phyloP scores from a whole-genome alignment of 2,797 vertebrate genomes.

The Harpagifer antarcticus region DNA sequence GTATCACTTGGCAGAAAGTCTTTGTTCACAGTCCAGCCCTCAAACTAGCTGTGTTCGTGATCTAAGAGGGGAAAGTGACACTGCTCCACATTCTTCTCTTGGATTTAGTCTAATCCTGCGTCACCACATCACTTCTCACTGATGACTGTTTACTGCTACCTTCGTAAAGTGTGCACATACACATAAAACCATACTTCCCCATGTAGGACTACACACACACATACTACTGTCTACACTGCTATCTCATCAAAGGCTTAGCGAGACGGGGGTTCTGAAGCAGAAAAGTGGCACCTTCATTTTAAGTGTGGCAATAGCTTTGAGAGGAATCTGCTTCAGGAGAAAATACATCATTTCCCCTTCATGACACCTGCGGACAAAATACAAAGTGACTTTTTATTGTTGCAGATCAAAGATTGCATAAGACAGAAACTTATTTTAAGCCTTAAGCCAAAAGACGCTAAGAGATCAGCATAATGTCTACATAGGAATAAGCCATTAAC shows the following conservation, averaged over 20 bases:
- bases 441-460: background rate
- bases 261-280: background rate
- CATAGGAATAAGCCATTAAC: background rate
- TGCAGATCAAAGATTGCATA: background rate
- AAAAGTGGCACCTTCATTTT: background rate
- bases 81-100: constrained; percentile 35
- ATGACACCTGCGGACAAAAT: constrained; percentile 28
- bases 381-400: background rate
- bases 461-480: background rate
- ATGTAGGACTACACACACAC: background rate
- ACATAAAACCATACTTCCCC: background rate
- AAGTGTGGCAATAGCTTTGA: background rate
- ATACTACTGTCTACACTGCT: constrained; percentile 10
- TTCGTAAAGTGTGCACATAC: constrained; percentile 12
- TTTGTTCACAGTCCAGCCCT: background rate
- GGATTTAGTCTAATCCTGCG: constrained; percentile 15
- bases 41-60: constrained; percentile 22
- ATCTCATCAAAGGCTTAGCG: constrained; percentile 36
- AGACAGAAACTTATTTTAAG: background rate
- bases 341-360: constrained; percentile 13
- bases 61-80: constrained; percentile 6
- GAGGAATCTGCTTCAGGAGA: constrained; percentile 12
- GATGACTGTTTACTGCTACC: constrained; percentile 35
- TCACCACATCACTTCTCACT: constrained; percentile 21
- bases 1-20: background rate